Evolutionary conservation across 2,888 invertebrate genomes (phyloP), one percentile per base, ranked within the genome.

Genomic region (Sycophila texana): DNA sequence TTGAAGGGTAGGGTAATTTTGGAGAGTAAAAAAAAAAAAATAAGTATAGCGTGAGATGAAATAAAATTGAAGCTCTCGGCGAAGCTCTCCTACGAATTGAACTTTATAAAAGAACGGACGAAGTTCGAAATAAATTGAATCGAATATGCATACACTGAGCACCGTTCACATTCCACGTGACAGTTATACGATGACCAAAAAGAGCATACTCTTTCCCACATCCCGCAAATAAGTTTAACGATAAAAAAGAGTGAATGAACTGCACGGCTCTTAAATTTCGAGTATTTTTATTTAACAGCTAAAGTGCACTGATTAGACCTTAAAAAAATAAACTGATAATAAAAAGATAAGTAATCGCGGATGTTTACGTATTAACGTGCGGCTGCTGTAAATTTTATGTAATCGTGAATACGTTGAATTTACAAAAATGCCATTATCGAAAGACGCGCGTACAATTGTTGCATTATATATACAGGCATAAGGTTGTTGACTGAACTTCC

Each of bases 91-190:
- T 4, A 30, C 58, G 67, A 77, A 77, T 80, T 80, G 68, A 80
- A 77, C 65, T 73, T 73, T n/a, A 70, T 68, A 77, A 77, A 72
- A 70, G 68, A 26, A 14, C 71, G 12, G 4, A 20, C 55, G 68
- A 70, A 49, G 39, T 77, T 74, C 63, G 73, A 67, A 67, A 26
- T 68, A 70, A 77, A 80, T 73, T 80, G 57, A 77, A 60, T 49
- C 60, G n/a, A 30, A 47, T 65, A 30, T 57, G 58, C 14, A 16
- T n/a, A 13, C 3, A 22, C 16, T 68, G 39, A 63, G 14, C 53
- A 16, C 7, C 39, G 10, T 16, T 20, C 20, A 39, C 10, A 55
- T 16, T 30, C 57, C 47, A 47, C 49, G 16, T 16, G 51, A 3
- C 67, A 67, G n/a, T n/a, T n/a, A 53, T 39, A 39, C 7, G 7